Evolutionary conservation across 2,113 vertebrate genomes (phyloP), one percentile per base, ranked within the genome.

Genomic region (Oenanthe melanoleuca): DNA sequence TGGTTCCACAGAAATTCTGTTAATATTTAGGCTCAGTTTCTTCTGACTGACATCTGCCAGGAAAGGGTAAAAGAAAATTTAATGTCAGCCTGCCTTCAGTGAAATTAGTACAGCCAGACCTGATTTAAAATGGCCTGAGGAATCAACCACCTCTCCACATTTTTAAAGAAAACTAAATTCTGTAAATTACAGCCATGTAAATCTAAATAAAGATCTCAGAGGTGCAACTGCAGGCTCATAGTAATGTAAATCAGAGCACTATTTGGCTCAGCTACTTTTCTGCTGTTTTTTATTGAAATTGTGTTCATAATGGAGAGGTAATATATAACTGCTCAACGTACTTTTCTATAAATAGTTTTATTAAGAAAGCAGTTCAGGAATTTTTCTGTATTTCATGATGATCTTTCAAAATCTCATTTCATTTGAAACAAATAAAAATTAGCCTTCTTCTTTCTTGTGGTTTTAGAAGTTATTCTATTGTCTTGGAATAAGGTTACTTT

Each of bases 101-200:
- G 50, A 75, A 89, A 64, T 15, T 53, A 71, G 77, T 94, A 87
- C 45, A 79, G 80, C 29, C 50, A 91, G 93, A 83, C 23, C 19
- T 88, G 80, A 92, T 87, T 86, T 53, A 93, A 96, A 84, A 83
- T 71, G 45, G 56, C 85, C 81, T 81, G 80, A 96, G 92, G 77
- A 87, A 91, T 75, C 61, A 92, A 72, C 21, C 25, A 66, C 34
- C 34, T 95, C 93, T 88, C 22, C 21, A 14, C 19, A 21, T 63
- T 74, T 85, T 89, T 72, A 79, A 86, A 81, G 57, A 79, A 4
- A 13, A 65, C 17, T 64, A 65, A 89, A 72, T n/a, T 87, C 74
- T 79, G 25, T 79, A 72, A 72, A 52, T 86, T 88, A 42, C 20
- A 92, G 40, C 31, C 26, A 40, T 2, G 4, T 55, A 85, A 85